phyloP scores from a whole-genome alignment of 30 jellyfish, hydroid and myxozoan species.

The Hydractinia echinata region DNA sequence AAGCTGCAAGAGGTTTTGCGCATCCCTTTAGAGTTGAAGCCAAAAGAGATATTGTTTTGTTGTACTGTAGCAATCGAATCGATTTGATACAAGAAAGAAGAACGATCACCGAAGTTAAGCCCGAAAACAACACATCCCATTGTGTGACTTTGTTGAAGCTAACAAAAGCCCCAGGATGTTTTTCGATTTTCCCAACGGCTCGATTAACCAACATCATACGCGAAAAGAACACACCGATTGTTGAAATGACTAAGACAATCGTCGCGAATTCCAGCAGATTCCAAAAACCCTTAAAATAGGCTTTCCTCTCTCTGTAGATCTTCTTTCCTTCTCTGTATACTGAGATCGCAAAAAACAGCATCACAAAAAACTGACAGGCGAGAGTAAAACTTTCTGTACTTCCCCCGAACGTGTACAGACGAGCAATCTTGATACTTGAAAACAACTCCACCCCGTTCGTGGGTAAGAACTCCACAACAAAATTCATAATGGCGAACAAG shows the following conservation, averaged over 20 bases:
- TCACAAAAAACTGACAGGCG: slow-evolving; percentile 94
- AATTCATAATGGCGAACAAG: slow-evolving; percentile 81
- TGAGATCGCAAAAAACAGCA: slow-evolving; percentile 66
- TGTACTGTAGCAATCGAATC: slow-evolving; percentile 79
- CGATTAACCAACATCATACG: slow-evolving; percentile 80
- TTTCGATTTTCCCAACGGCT: slow-evolving; percentile 73
- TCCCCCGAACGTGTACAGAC: slow-evolving; percentile 96
- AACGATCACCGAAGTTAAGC: slow-evolving; percentile 67
- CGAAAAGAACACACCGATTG: slow-evolving; percentile 75
- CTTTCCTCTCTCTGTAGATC: slow-evolving; percentile 66
- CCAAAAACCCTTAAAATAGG: slow-evolving; percentile 86
- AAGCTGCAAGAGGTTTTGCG: slow-evolving; percentile 88
- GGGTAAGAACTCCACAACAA: slow-evolving; percentile 83
- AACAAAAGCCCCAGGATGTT: slow-evolving; percentile 75
- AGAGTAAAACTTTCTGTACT: slow-evolving; percentile 75
- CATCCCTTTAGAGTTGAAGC: slow-evolving; percentile 88
- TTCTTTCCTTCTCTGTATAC: slow-evolving; percentile 87
- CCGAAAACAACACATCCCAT: slow-evolving; percentile 83
- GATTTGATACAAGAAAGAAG: slow-evolving; percentile 87
- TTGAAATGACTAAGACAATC: slow-evolving; percentile 53
- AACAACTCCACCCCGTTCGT: slow-evolving; percentile 70
- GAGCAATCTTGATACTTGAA: slow-evolving; percentile 74
- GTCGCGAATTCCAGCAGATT: slow-evolving; percentile 65
- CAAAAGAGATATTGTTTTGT: slow-evolving; percentile 81
- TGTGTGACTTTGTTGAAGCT: slow-evolving; percentile 95